phyloP scores from a whole-genome alignment of 2,113 vertebrate species.

The Todiramphus chloris region DNA sequence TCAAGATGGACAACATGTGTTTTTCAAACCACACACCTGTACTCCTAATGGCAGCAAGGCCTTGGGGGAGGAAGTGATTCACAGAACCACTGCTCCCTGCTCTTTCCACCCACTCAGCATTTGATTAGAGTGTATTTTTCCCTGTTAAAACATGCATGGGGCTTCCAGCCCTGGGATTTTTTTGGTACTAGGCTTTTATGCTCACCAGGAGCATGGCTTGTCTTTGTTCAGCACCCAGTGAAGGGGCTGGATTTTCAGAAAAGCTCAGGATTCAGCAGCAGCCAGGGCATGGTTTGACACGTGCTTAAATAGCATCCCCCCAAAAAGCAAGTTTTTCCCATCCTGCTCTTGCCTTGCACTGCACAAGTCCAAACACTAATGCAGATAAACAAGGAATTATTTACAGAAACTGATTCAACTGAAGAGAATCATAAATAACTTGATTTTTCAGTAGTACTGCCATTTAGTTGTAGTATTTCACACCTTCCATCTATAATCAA shows the following conservation, averaged over 20 bases:
- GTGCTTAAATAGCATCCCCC: not conserved
- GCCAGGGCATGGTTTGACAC: not conserved
- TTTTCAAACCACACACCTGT: slow-evolving; percentile 38
- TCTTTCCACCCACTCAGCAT: slow-evolving; percentile 29
- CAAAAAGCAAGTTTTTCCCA: not conserved
- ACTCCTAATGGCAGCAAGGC: not conserved
- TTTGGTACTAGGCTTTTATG: not conserved
- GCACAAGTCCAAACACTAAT: not conserved
- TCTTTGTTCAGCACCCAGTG: not conserved
- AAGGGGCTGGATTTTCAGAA: not conserved
- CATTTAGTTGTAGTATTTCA: not conserved
- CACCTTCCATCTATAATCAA: not conserved
- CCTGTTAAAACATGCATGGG: not conserved
- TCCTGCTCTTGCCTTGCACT: not conserved
- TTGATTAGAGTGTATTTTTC: not conserved
- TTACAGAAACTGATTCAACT: not conserved
- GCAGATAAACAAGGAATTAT: not conserved
- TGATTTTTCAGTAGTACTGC: not conserved
- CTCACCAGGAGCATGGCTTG: not conserved
- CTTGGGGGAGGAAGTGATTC: slow-evolving; percentile 32
- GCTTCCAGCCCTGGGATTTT: not conserved
- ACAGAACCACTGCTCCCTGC: not conserved
- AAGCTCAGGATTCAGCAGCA: not conserved
- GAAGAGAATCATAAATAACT: not conserved
- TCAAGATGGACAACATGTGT: not conserved